Percentiles rank a stretch among this genome's conserved stretches.
These are phyloP conservation scores for Tenthredo notha DNA, from an alignment of 2,888 invertebrate genomes.

Conservation along the genomic window DNA sequence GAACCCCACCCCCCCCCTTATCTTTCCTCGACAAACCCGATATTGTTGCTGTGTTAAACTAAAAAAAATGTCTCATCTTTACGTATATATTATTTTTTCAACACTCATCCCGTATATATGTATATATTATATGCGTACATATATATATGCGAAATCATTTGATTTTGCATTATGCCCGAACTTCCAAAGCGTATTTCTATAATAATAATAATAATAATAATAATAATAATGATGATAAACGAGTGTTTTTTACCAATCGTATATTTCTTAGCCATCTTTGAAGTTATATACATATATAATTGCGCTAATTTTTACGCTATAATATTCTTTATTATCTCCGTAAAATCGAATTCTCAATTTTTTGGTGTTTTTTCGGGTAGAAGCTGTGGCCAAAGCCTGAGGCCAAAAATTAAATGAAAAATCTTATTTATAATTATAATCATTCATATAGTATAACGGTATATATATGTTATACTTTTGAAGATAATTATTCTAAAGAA, in stretches of 20 bases:
- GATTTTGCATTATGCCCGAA: not conserved
- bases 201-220: not conserved
- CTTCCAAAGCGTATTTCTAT: slow-evolving; percentile 20
- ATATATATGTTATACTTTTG: not conserved
- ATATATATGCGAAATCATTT: not conserved
- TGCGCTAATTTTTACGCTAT: slow-evolving; percentile 7
- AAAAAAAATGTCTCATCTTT: not conserved
- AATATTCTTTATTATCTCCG: not conserved
- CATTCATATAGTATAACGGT: not conserved
- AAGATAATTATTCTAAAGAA: not conserved
- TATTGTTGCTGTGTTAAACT: slow-evolving; percentile 21
- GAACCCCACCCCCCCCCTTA: not conserved
- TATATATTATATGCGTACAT: not conserved
- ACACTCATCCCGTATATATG: not conserved
- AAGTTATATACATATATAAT: not conserved
- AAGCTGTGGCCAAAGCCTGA: slow-evolving; percentile 47
- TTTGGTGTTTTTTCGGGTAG: slow-evolving; percentile 45
- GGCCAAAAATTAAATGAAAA: not conserved
- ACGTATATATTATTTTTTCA: not conserved
- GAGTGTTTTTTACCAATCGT: not conserved
- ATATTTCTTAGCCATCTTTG: not conserved
- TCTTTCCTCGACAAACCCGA: too few relatives aligned
- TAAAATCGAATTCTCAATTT: slow-evolving; percentile 35
- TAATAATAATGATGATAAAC: not conserved
- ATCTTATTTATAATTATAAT: not conserved